Percentiles rank a stretch among this genome's conserved stretches.
phyloP scores from a whole-genome alignment of 2,888 invertebrate species.

The Drosophila subsilvestris region DNA sequence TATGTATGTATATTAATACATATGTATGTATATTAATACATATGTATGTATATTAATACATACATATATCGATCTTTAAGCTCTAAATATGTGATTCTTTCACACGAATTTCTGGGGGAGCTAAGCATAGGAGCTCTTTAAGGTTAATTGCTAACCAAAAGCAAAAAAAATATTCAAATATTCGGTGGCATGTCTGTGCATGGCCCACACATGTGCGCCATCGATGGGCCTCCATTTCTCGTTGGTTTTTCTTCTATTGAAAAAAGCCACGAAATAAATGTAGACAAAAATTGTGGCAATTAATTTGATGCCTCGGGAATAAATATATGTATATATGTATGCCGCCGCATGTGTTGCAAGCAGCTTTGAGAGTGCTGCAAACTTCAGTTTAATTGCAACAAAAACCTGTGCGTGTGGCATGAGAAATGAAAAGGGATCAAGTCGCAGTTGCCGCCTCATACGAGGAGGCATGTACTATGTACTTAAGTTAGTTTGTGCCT shows the following conservation, averaged over 20 bases:
- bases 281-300: slow-evolving; percentile 59
- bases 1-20: too few species aligned
- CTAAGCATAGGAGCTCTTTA: not conserved
- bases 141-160: slow-evolving; percentile 43
- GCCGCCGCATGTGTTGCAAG: slow-evolving; percentile 55
- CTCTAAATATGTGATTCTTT: slow-evolving; percentile 38
- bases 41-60: too few species aligned
- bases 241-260: slow-evolving; percentile 31
- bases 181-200: slow-evolving; percentile 47
- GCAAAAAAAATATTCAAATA: slow-evolving; percentile 59
- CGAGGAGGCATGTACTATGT: slow-evolving; percentile 44
- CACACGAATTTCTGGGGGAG: slow-evolving; percentile 23
- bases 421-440: slow-evolving; percentile 72
- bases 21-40: too few species aligned
- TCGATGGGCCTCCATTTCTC: slow-evolving; percentile 21
- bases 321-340: slow-evolving; percentile 34
- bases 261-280: slow-evolving; percentile 32
- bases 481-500: slow-evolving; percentile 47
- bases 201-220: slow-evolving; percentile 40
- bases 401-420: slow-evolving; percentile 73
- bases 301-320: slow-evolving; percentile 66
- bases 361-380: too few species aligned
- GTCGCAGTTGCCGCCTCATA: slow-evolving; percentile 53
- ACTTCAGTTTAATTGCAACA: slow-evolving; percentile 53
- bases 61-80: too few species aligned